Base-by-base conservation (phyloP, 2,113 vertebrate genomes). In the Leptosomus discolor region DNA sequence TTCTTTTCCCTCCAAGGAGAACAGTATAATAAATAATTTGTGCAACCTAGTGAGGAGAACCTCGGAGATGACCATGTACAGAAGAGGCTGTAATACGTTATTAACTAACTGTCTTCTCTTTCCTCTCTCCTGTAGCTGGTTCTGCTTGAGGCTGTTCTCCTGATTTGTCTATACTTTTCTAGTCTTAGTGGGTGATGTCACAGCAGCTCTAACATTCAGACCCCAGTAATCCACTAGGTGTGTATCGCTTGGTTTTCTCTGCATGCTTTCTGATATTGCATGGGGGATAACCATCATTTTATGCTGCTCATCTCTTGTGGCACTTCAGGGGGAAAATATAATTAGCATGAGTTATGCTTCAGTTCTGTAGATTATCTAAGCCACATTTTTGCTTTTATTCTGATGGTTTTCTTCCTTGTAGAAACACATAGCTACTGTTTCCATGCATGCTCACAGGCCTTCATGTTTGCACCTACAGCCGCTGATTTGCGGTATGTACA, bases 141-240 rank as follows among this genome's bases (percentile, higher is more conserved):
- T 97, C 95, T 96, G 88, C 95, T 97, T 89, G 96, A 98, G 98
- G 94, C 97, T 95, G 94, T 97, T 92, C 88, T 54, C 88, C 96
- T 97, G 94, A 96, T 97, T 94, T 98, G 45, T 95, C 87, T 92
- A 1, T 96, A 91, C 94, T 96, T 88, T 96, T 97, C 95, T 97
- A 96, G 91, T 75, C 93, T 45, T 97, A 97, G 95, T 88, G 97
- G 98, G 98, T 98, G 98, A 99, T 99, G 99, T 96, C 96, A 97
- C 95, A 96, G 94, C 94, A 97, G 97, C 98, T 98, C 95, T 99
- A 98, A 99, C 97, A 51, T 75, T 92, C 90, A 97, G 97, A 97
- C 80, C 91, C 96, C 48, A 58, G 95, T 94, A 97, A 98, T 95
- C 98, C 95, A 97, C 93, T 98, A 94, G 98, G 99, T 99, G 98